Evolutionary conservation across 23 tunicate species (phyloP), one percentile per base, ranked within the genome.

Genomic region (Halocynthia aurantium): DNA sequence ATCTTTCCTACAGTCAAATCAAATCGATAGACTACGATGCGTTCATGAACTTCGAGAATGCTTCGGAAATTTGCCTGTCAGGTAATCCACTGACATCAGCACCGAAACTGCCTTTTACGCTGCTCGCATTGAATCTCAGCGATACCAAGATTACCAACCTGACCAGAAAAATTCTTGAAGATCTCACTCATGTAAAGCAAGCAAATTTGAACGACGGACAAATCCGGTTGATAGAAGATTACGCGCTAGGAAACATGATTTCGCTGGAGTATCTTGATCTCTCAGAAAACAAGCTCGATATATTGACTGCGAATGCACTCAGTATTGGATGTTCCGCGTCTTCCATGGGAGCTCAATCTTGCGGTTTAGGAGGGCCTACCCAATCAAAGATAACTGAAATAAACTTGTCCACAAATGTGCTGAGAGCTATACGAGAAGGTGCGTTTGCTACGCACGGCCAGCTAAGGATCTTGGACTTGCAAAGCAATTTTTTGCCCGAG

Each of bases 371-470:
- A 10, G 17, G 10, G 31, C 5, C 22, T 20, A 9, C 70, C 17
- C 22, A 65, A 65, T 65, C 70, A 20, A 15, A 9, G 9, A 15
- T 65, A 9, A 31, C 18, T 8, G 61, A 50, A 10, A 12, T 81
- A 15, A 73, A 81, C 6, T 54, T 81, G 52, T 81, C 84, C 15
- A 12, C 63, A 0, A 81, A 81, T 72, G 20, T 49, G 50, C 49
- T 81, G 20, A 60, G 18, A 7, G 6, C 19, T 12, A 69, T 54
- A 20, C 70, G 72, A 12, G n/a, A 6, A 13, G 81, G 67, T 1
- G 85, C 85, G 4, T 81, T 81, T 60, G 57, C 52, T 44, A 71
- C 85, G 6, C 85, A 81, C 51, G 54, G 8, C 8, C 53, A 22
- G 6, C 71, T 81, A 13, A 21, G 12, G 40, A 51, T n/a, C 8